Evolutionary conservation across 2,113 vertebrate genomes (phyloP).

Genomic region (Oriolus oriolus): DNA sequence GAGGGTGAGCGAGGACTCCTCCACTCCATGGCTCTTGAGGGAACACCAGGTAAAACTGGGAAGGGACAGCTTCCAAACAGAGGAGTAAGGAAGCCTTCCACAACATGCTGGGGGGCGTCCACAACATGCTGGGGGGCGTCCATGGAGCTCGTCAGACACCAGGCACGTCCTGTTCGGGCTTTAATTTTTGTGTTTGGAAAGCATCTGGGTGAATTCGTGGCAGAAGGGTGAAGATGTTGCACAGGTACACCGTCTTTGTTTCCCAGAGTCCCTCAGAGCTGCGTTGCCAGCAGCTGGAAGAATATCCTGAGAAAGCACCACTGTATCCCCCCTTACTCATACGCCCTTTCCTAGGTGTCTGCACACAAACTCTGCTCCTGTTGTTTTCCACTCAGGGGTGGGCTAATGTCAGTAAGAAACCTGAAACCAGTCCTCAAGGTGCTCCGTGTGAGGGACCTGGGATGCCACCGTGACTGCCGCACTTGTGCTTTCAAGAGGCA

Average conservation of each 20-base stretch:
- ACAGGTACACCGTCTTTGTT: rapidly evolving
- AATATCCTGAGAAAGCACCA: not conserved
- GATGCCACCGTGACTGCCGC: not conserved
- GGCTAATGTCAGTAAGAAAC: not conserved
- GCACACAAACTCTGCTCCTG: not conserved
- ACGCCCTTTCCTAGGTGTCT: not conserved
- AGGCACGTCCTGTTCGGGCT: rapidly evolving
- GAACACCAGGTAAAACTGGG: not conserved
- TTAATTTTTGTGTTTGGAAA: not conserved
- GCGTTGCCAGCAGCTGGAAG: rapidly evolving
- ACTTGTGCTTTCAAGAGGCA: not conserved
- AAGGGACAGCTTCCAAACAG: not conserved
- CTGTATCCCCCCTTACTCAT: not conserved
- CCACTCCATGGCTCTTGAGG: rapidly evolving
- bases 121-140: rapidly evolving
- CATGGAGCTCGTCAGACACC: rapidly evolving
- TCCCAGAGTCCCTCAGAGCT: not conserved
- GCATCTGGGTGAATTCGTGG: not conserved
- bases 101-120: rapidly evolving
- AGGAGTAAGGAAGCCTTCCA: not conserved
- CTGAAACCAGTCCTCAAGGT: not conserved
- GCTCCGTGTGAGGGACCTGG: not conserved
- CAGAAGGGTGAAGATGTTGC: not conserved
- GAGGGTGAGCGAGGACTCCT: not conserved
- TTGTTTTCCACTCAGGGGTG: not conserved